These are phyloP conservation scores for Eulithis prunata DNA, from an alignment of 2,888 invertebrate genomes.

Conservation along the genomic window DNA sequence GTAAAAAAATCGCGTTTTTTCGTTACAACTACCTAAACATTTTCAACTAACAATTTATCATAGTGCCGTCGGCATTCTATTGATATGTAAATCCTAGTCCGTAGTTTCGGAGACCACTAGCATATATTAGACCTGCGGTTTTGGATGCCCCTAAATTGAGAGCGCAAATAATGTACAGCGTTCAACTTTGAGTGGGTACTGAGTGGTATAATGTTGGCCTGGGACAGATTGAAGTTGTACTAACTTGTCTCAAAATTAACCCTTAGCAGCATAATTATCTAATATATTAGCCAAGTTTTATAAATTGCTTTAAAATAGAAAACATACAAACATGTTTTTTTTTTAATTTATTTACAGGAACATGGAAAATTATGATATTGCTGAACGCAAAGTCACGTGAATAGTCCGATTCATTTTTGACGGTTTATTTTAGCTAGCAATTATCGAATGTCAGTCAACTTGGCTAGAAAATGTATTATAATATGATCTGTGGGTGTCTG, in stretches of 20 bases:
- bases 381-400: too few species aligned
- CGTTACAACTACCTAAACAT: background rate
- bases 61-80: constrained; percentile 17
- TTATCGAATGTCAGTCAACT: too few species aligned
- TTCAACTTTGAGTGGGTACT: constrained; percentile 10
- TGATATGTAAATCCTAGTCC: constrained; percentile 36
- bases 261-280: background rate
- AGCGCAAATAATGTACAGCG: constrained; percentile 31
- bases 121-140: constrained; percentile 34
- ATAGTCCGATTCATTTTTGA: too few species aligned
- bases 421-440: too few species aligned
- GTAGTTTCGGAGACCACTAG: constrained; percentile 24
- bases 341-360: too few species aligned
- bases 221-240: background rate
- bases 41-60: background rate
- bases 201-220: constrained; percentile 3
- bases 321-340: too few species aligned
- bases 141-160: constrained; percentile 25
- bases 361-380: too few species aligned
- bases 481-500: too few species aligned
- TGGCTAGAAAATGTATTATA: too few species aligned
- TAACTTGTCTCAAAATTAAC: background rate
- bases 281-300: too few species aligned
- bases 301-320: too few species aligned
- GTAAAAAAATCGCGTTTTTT: too few species aligned